Evolutionary conservation across 2,888 invertebrate species (phyloP).

Genomic region (Tuberolachnus salignus): DNA sequence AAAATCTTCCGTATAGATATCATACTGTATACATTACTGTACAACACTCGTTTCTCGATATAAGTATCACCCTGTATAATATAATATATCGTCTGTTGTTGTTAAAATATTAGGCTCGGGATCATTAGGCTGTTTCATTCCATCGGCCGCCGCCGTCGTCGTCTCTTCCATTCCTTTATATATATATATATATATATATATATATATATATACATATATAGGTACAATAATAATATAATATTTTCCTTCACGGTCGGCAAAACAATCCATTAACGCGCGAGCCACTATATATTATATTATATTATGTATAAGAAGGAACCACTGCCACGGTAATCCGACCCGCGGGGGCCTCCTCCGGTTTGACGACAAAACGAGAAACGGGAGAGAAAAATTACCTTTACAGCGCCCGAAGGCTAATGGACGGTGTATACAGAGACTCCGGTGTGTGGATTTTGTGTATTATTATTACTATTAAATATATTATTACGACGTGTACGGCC

Average conservation of each 20-base stretch:
- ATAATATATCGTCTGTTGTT: conserved; percentile 46
- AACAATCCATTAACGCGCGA: conserved; percentile 56
- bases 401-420: conserved; percentile 46
- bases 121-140: conserved; percentile 54
- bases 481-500: neutral
- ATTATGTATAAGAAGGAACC: neutral
- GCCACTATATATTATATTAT: conserved; percentile 11
- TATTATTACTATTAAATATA: conserved; percentile 20
- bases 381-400: conserved; percentile 15
- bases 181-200: no score
- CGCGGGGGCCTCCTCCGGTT: conserved; percentile 15
- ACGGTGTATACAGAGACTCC: conserved; percentile 9
- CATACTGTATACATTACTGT: no score
- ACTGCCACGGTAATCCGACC: conserved; percentile 37
- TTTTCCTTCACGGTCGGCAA: conserved; percentile 52
- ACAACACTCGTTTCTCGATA: neutral
- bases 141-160: conserved; percentile 1
- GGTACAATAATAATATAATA: neutral
- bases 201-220: no score
- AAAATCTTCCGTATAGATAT: no score
- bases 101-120: conserved; percentile 54
- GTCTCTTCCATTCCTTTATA: neutral
- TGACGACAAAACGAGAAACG: conserved; percentile 54
- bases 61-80: neutral
- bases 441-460: conserved; percentile 37